phyloP scores from a whole-genome alignment of 2,797 vertebrate species.

The Hypotaenidia okinawae region DNA sequence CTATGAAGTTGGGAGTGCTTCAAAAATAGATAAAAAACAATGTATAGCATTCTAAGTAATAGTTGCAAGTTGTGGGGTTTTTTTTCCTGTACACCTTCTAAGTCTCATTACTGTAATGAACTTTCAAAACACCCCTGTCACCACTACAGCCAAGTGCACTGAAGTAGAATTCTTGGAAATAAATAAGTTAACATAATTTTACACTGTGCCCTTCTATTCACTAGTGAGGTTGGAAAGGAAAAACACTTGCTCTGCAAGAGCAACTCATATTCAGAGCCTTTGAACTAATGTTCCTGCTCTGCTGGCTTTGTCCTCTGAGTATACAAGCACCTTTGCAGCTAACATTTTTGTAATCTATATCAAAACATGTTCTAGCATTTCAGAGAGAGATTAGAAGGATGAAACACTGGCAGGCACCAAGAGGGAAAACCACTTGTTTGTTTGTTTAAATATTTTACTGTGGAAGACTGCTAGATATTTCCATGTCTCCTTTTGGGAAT shows the following conservation, averaged over 20 bases:
- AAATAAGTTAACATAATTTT: conserved; percentile 16
- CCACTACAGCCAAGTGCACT: not conserved
- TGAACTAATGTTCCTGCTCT: conserved; percentile 21
- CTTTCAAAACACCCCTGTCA: not conserved
- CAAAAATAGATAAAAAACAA: not conserved
- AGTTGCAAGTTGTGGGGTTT: not conserved
- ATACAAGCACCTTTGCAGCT: conserved; percentile 36
- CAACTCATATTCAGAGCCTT: conserved; percentile 34
- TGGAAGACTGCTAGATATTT: conserved; percentile 28
- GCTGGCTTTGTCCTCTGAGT: conserved; percentile 32
- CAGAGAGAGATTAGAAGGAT: conserved; percentile 64
- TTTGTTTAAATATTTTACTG: conserved; percentile 69
- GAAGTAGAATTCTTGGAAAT: not conserved
- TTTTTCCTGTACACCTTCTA: not conserved
- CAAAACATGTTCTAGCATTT: conserved; percentile 69
- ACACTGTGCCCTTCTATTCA: not conserved
- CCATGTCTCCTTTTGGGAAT: conserved; percentile 26
- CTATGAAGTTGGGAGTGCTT: not conserved
- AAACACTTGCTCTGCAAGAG: conserved; percentile 34
- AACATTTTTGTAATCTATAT: conserved; percentile 54
- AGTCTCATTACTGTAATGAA: not conserved
- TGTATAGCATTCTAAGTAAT: not conserved
- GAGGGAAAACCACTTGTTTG: conserved; percentile 64
- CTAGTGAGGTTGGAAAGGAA: not conserved
- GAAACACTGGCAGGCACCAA: conserved; percentile 32